phyloP scores from a whole-genome alignment of 2,113 vertebrate genomes.

The Heterochromis multidens region DNA sequence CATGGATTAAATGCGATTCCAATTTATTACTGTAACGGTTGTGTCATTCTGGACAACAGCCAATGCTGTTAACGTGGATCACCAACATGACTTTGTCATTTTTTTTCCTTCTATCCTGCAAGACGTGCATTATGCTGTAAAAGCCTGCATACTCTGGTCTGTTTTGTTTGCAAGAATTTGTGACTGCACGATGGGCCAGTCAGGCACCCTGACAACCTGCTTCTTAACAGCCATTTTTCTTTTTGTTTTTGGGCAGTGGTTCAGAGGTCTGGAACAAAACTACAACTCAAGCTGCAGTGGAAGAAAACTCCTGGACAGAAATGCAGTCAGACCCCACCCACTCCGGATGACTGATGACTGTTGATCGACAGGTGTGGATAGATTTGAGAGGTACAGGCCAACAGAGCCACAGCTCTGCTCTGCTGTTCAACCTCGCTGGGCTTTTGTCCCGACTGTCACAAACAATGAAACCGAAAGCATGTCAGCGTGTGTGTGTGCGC shows the following conservation, averaged over 20 bases:
- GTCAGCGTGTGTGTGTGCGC: neutral
- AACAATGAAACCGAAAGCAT: conserved; percentile 21
- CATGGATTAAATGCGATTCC: rapidly evolving
- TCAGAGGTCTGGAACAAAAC: neutral
- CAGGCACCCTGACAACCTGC: neutral
- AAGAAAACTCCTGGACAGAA: neutral
- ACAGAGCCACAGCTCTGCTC: neutral
- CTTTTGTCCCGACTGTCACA: conserved; percentile 34
- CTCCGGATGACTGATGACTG: neutral
- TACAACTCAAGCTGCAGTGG: neutral
- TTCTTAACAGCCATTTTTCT: too few species aligned
- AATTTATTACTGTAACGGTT: neutral
- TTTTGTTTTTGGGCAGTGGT: neutral
- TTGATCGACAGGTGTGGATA: neutral
- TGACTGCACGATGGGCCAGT: neutral
- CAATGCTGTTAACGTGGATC: neutral
- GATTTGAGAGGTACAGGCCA: neutral
- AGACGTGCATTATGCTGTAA: neutral
- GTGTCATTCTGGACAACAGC: neutral
- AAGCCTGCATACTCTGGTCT: neutral
- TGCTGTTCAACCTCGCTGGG: neutral
- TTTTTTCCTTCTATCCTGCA: rapidly evolving
- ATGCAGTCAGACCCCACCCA: neutral
- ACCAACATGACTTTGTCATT: neutral
- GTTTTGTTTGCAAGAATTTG: neutral